Conservation (phyloP, 1,140 invertebrate species). For the Cotesia vestalis region DNA sequence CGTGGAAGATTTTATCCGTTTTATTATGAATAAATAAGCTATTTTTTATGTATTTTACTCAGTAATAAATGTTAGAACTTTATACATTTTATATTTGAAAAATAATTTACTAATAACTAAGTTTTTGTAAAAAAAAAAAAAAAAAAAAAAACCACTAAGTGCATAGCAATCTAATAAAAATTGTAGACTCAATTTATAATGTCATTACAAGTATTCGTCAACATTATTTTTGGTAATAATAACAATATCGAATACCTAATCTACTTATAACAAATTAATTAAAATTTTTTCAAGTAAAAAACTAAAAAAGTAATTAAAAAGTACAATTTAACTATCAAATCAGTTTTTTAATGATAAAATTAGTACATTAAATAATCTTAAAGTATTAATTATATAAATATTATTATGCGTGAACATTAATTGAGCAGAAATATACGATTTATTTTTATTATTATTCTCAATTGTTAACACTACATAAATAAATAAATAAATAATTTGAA, state of each 20-base stretch:
- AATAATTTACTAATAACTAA: background rate
- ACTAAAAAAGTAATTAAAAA: background rate
- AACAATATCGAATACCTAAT: background rate
- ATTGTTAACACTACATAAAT: background rate
- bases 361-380: background rate
- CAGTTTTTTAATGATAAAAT: background rate
- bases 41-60: background rate
- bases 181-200: no score
- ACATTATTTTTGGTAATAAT: no score
- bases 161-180: background rate
- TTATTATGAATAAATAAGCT: background rate
- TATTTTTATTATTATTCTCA: background rate
- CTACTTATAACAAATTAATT: background rate
- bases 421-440: slow-evolving; percentile 11
- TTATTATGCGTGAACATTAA: slow-evolving; percentile 1
- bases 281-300: no score
- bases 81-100: slow-evolving; percentile 7
- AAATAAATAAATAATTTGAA: slow-evolving; percentile 8
- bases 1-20: no score
- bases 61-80: background rate
- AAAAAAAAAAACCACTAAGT: background rate
- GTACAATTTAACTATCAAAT: background rate
- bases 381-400: background rate
- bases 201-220: no score
- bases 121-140: background rate